Percentiles rank a stretch among this genome's conserved stretches.
These are phyloP conservation scores for Orthonevra nobilis DNA, from an alignment of 2,888 invertebrate genomes.

Conservation along the genomic window DNA sequence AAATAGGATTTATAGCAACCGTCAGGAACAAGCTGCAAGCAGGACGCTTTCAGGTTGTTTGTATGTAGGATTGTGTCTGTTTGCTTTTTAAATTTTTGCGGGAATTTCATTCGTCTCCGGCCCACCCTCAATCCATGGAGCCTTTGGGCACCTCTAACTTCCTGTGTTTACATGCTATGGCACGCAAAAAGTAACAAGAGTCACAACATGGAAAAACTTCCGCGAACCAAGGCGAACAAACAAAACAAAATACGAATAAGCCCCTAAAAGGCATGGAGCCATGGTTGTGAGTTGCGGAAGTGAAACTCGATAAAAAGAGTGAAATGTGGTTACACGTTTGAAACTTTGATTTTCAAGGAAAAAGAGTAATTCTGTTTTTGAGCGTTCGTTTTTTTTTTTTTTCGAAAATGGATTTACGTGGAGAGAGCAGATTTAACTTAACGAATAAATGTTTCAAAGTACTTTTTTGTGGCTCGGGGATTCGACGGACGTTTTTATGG, in stretches of 20 bases:
- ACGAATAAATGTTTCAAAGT: conserved; percentile 55
- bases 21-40: conserved; percentile 28
- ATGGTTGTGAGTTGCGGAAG: conserved; percentile 23
- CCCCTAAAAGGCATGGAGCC: background rate
- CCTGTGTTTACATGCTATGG: conserved; percentile 54
- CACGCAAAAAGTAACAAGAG: conserved; percentile 51
- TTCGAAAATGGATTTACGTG: conserved; percentile 52
- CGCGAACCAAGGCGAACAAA: background rate
- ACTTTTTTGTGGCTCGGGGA: conserved; percentile 31
- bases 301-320: conserved; percentile 58
- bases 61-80: conserved; percentile 37
- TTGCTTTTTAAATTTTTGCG: conserved; percentile 42
- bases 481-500: conserved; percentile 34
- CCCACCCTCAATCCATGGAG: background rate
- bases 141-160: conserved; percentile 48
- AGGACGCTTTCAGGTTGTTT: background rate
- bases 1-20: conserved; percentile 61
- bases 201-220: conserved; percentile 31
- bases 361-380: background rate
- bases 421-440: conserved; percentile 61
- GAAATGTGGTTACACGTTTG: conserved; percentile 67
- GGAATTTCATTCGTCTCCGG: conserved; percentile 33
- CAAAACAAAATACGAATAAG: conserved; percentile 3
- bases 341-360: conserved; percentile 65
- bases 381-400: conserved; percentile 1